A percentile compares a stretch with the other conserved stretches of the same genome.
Conservation (phyloP, 2,113 vertebrate genomes). For the Delphinapterus leucas region DNA sequence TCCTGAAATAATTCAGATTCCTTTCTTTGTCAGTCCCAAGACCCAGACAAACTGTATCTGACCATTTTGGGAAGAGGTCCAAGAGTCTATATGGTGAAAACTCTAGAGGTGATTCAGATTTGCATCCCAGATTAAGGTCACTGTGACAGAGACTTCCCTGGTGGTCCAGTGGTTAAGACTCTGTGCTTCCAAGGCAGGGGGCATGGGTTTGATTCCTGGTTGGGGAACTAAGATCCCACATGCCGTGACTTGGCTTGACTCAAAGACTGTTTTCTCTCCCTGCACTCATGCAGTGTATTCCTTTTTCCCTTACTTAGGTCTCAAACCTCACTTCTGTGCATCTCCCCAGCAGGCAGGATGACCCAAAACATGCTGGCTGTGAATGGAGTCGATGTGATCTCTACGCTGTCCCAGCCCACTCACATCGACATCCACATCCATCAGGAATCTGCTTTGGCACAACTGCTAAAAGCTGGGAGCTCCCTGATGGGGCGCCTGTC, state of each 20-base stretch:
- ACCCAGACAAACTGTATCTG: not conserved
- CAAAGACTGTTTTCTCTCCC: not conserved
- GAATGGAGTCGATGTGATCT: not conserved
- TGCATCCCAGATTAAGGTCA: not conserved
- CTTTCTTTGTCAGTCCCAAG: not conserved
- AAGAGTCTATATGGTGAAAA: not conserved
- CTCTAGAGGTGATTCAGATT: not conserved
- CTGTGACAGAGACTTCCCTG: not conserved
- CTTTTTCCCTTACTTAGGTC: no score
- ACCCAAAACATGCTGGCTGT: not conserved
- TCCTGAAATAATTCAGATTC: not conserved
- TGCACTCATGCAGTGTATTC: accelerated
- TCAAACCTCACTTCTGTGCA: not conserved
- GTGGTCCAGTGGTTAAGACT: not conserved
- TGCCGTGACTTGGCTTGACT: not conserved
- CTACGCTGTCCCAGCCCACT: not conserved
- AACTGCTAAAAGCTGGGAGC: constrained; percentile 10
- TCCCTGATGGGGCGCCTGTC: not conserved
- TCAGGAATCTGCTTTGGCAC: constrained; percentile 36
- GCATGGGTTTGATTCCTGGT: not conserved
- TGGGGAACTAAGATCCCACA: no score
- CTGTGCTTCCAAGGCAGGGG: not conserved
- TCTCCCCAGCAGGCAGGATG: constrained; percentile 18
- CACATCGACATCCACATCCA: constrained; percentile 58
- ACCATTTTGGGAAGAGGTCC: not conserved